These are phyloP conservation scores for Drosophila lacicola DNA, from an alignment of 2,888 invertebrate genomes.

Conservation along the genomic window DNA sequence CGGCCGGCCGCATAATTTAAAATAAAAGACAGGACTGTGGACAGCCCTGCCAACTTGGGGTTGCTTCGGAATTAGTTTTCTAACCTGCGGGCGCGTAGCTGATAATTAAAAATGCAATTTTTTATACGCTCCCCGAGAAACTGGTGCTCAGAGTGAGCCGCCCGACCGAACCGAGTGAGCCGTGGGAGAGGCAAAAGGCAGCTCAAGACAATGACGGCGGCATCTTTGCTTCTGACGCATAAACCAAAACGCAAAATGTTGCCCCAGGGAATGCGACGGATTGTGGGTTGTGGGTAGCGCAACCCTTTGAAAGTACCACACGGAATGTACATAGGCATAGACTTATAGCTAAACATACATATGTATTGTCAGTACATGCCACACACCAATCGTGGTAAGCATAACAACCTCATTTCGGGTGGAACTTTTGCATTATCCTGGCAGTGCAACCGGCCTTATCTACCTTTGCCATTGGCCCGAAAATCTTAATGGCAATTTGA, in stretches of 20 bases:
- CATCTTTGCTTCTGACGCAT: conserved; percentile 74
- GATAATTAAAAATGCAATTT: conserved; percentile 81
- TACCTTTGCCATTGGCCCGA: conserved; percentile 59
- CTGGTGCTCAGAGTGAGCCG: background rate
- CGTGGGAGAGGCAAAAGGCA: conserved; percentile 14
- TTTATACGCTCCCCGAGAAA: conserved; percentile 51
- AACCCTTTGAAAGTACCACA: conserved; percentile 67
- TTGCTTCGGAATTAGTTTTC: conserved; percentile 76
- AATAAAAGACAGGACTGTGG: conserved; percentile 39
- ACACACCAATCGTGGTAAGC: conserved; percentile 52
- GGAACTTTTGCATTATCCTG: conserved; percentile 63
- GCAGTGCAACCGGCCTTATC: conserved; percentile 52
- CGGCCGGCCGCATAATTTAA: conserved; percentile 42
- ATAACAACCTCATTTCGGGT: conserved; percentile 62
- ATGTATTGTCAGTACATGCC: conserved; percentile 14
- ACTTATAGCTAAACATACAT: background rate
- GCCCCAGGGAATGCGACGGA: conserved; percentile 66
- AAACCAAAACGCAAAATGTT: conserved; percentile 80
- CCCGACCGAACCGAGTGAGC: conserved; percentile 1
- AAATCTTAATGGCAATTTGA: conserved; percentile 85
- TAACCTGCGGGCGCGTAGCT: conserved; percentile 73
- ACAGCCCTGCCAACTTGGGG: conserved; percentile 44
- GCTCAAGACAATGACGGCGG: conserved; percentile 75
- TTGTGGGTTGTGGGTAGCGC: conserved; percentile 36
- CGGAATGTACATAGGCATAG: background rate